Percentiles rank a stretch among this genome's conserved stretches.
Conservation (phyloP, 2,113 vertebrate species). For the Anhinga rufa region DNA sequence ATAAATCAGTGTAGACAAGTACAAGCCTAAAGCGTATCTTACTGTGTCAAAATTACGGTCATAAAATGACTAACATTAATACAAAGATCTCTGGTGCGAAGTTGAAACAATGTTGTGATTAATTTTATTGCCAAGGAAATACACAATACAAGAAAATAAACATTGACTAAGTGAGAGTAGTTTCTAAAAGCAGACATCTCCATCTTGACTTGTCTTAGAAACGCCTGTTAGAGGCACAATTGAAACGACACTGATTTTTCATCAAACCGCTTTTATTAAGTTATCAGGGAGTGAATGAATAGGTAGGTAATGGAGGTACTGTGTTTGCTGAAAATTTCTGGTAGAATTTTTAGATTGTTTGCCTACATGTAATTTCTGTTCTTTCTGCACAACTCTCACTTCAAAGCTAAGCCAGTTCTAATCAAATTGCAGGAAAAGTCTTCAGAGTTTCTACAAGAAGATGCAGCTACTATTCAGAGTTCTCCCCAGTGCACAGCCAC, state of each 20-base stretch:
- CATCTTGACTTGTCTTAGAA: neutral
- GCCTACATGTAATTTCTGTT: neutral
- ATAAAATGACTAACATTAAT: neutral
- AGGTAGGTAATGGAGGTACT: neutral
- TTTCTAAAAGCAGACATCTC: neutral
- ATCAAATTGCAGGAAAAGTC: neutral
- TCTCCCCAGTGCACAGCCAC: neutral
- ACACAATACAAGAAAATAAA: neutral
- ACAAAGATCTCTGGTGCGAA: neutral
- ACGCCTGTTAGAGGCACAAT: neutral
- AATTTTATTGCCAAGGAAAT: neutral
- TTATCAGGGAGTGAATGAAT: neutral
- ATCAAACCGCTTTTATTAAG: neutral
- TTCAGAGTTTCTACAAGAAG: neutral
- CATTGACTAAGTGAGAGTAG: neutral
- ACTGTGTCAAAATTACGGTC: constrained; percentile 3
- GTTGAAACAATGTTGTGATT: neutral
- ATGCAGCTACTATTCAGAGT: neutral
- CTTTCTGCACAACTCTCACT: neutral
- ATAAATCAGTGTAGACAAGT: constrained; percentile 54
- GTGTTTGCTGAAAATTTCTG: neutral
- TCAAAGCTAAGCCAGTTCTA: neutral
- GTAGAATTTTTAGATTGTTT: neutral
- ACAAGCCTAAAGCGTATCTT: constrained; percentile 35
- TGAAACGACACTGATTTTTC: neutral